Evolutionary conservation across 2,888 invertebrate genomes (phyloP).

Genomic region (Eupithecia abbreviata): DNA sequence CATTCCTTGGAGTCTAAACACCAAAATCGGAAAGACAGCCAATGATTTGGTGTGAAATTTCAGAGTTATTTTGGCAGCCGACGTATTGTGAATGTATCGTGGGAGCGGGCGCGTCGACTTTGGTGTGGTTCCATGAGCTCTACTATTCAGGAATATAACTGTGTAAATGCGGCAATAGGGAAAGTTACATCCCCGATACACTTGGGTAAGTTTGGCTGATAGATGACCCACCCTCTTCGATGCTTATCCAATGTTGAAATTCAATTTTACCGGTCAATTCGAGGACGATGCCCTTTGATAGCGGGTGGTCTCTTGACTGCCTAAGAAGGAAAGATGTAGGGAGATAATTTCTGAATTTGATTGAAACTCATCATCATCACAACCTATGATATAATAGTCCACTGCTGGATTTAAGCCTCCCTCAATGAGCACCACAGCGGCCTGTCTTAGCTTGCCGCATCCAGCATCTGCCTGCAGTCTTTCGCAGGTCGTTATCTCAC

Average conservation of each 20-base stretch:
- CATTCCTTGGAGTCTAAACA: no score
- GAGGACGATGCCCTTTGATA: background rate
- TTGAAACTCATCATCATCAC: background rate
- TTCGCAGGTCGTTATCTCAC: no score
- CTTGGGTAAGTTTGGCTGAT: constrained; percentile 33
- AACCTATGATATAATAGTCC: no score
- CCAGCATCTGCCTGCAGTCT: no score
- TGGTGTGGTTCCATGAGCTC: background rate
- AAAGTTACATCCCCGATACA: constrained; percentile 30
- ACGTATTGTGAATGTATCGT: background rate
- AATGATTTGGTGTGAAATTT: no score
- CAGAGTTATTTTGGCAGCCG: background rate
- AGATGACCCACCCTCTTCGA: constrained; percentile 32
- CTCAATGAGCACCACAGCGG: no score
- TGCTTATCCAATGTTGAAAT: constrained; percentile 33
- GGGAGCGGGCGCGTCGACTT: background rate
- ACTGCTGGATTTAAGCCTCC: no score
- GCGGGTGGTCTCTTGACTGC: background rate
- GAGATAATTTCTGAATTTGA: background rate
- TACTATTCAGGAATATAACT: background rate
- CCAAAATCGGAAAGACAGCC: no score
- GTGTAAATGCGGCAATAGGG: constrained; percentile 17
- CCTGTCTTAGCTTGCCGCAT: no score
- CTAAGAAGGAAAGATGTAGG: background rate
- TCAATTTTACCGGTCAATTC: constrained; percentile 33